Base-by-base conservation (phyloP, 2,797 vertebrate species). In the Galaxias olidus region DNA sequence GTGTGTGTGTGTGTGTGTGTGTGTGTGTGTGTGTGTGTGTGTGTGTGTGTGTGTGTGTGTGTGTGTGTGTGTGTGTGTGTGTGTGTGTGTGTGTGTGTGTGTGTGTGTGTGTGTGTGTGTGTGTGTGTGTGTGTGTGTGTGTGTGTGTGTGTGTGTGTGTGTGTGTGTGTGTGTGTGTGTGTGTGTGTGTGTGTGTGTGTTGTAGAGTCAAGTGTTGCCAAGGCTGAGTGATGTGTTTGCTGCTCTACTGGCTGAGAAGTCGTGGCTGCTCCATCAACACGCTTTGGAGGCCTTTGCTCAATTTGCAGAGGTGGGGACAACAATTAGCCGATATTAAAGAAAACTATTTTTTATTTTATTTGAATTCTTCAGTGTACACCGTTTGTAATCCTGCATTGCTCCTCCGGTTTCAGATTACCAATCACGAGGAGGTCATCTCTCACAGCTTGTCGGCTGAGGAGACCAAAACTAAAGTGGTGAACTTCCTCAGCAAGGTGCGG, bases 401-500 rank as follows among this genome's bases (percentile, higher is more conserved):
- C 49, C 40, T 30, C 49, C 0, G 18, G 14, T 69, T 83, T 62
- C 66, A 99, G 98, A 91, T 89, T 73, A 99, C 96, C 71, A 94
- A 90, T 81, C 95, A 97, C 1, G 96, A 98, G 86, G 94, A 94
- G 64, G 84, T 96, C 0, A 95, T 98, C 84, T 94, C 95, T 68
- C 88, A 90, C 66, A 96, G 96, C 82, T 88, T 99, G 76, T 78
- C 78, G 72, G 91, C 90, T 41, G 94, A 96, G 76, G 93, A 94
- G 60, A 92, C 75, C 4, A 99, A 94, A 88, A 91, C 82, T 64
- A 92, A 92, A 89, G 94, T 98, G 59, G 90, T 98, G 52, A 86
- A 86, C 68, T 98, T 96, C 86, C 91, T 99, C 3, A 96, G 94
- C 74, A 98, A 97, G 95, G 98, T 98, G 90, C 81, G 48, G 20